A percentile compares a stretch with the other conserved stretches of the same genome.
These are phyloP conservation scores for Acleris sparsana DNA, from an alignment of 2,888 invertebrate species.

Conservation along the genomic window DNA sequence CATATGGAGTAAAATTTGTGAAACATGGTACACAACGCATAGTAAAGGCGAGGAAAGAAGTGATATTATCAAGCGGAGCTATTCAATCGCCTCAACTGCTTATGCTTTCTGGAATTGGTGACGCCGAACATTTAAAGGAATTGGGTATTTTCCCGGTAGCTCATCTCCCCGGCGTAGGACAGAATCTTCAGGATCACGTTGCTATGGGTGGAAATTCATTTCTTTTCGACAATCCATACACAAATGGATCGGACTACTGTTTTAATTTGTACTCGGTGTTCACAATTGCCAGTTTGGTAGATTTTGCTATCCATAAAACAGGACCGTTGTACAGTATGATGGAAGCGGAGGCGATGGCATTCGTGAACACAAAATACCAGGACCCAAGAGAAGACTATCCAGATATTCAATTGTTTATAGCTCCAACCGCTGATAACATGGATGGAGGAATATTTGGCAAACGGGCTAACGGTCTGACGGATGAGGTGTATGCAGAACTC, in stretches of 20 bases:
- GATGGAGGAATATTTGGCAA: constrained; percentile 91
- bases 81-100: constrained; percentile 93
- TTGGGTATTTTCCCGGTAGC: constrained; percentile 84
- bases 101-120: constrained; percentile 93
- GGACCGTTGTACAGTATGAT: constrained; percentile 91
- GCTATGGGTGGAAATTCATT: constrained; percentile 91
- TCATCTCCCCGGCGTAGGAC: constrained; percentile 89
- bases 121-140: constrained; percentile 84
- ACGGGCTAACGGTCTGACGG: constrained; percentile 86
- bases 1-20: constrained; percentile 87
- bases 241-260: constrained; percentile 84
- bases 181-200: constrained; percentile 92
- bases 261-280: constrained; percentile 87
- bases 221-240: constrained; percentile 85
- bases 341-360: constrained; percentile 91
- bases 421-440: constrained; percentile 89
- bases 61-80: constrained; percentile 93
- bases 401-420: constrained; percentile 90
- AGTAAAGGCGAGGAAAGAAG: constrained; percentile 88
- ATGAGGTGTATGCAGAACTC: constrained; percentile 86
- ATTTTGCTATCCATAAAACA: constrained; percentile 83
- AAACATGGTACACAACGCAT: constrained; percentile 79
- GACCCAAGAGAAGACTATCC: constrained; percentile 88
- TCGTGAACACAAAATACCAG: constrained; percentile 89
- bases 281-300: constrained; percentile 83